Base-by-base conservation (phyloP, 2,888 invertebrate species). In the Lepeophtheirus nordmannii region DNA sequence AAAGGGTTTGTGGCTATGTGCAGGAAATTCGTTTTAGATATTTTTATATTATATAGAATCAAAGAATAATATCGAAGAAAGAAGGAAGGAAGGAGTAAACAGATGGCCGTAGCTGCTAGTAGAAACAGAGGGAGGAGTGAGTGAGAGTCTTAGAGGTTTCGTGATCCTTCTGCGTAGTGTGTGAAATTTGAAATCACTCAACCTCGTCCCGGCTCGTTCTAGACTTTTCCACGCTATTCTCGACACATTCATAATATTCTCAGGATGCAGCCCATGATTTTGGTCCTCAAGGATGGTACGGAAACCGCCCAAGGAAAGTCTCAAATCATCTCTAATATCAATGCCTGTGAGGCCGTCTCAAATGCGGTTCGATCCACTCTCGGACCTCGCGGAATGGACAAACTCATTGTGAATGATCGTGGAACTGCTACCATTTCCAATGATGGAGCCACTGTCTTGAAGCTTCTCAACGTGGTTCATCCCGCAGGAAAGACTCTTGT, bases 331-430 rank as follows among this genome's bases (percentile, higher is more conserved):
- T 93, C 93, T 66, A 97, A 97, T 77, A 96, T 97, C 76, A 96
- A 89, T 82, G 96, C 96, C 23, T 97, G 96, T 75, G 53, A 68
- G 30, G 80, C 85, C 10, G 87, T 99, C 40, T 92, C 91, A 1
- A 97, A 98, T 80, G 89, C 94, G 53, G 92, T 96, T 69, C 84
- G 96, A 68, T 98, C 98, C 0, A 99, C 98, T 0, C 80, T 99
- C 57, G 98, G 98, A 58, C 98, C 98, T 9, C 83, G 98, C 38
- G 98, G 98, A 70, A 93, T 99, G 94, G 98, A 99, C 78, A 99
- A 99, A 76, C 80, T 99, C 64, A 92, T 99, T 68, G 94, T 98
- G 0, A 88, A 91, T 74, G 81, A 82, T 69, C 68, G 68, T 70
- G 92, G 93, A 67, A 91, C 89, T 74, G 87, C 94, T 0, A 94